Evolutionary conservation across 2,113 vertebrate species (phyloP).

Genomic region (Erythrocercus mccallii): DNA sequence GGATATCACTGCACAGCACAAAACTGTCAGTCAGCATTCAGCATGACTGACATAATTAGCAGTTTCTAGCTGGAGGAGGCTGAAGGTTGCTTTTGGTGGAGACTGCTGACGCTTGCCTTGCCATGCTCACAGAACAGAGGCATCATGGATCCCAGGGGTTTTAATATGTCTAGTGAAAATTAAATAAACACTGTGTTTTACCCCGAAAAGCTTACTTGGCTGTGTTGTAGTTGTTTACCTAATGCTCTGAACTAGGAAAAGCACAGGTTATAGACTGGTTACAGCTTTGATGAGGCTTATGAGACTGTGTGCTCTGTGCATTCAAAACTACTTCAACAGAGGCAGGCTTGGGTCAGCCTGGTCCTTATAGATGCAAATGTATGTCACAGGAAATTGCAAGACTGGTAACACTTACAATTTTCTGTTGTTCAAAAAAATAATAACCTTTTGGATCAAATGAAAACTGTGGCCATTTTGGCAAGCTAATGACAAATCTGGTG

Average conservation of each 20-base stretch:
- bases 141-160: neutral
- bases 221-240: neutral
- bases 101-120: neutral
- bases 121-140: neutral
- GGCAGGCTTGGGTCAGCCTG: neutral
- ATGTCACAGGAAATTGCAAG: slow-evolving; percentile 1
- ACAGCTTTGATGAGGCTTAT: neutral
- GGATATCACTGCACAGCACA: neutral
- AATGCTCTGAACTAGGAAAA: neutral
- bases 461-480: neutral
- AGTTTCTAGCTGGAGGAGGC: slow-evolving; percentile 13
- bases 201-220: neutral
- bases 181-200: neutral
- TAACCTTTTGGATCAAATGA: neutral
- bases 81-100: neutral
- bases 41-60: slow-evolving; percentile 57
- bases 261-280: neutral
- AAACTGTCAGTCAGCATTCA: slow-evolving; percentile 56
- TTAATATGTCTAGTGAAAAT: neutral
- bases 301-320: neutral
- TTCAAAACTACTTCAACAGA: neutral
- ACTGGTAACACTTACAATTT: neutral
- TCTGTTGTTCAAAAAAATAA: neutral
- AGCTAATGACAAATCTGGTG: neutral
- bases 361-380: neutral